Evolutionary conservation across 2,888 invertebrate genomes (phyloP), one percentile per base, ranked within the genome.

Genomic region (Palloptera scutellata): DNA sequence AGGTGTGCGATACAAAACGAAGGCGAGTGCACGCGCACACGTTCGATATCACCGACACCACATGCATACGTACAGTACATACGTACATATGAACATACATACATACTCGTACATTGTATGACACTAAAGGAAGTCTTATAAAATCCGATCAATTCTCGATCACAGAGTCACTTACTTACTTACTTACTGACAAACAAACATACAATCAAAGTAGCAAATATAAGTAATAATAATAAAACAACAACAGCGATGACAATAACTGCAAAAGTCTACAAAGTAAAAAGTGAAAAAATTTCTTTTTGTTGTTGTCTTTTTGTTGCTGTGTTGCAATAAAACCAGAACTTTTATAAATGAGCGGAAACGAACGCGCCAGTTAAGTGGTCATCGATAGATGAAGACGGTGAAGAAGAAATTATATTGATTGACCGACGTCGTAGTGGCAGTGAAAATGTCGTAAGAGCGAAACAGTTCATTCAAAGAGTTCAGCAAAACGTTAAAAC

Each of bases 361-460:
- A 73, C 70, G 73, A 73, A 71, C 70, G 72, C 74, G 72, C 70
- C 72, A 73, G 70, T 73, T 72, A 71, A 73, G 73, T 73, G 69
- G 65, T 69, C 71, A 70, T 70, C 70, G 70, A 73, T 30, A 30
- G 30, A 30, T 4, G 30, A 30, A 30, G 30, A 2, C 2, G 30
- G 6, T 4, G 6, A 30, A 30, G 30, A 30, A 30, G 30, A 30
- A 30, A 30, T 30, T 30, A 30, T 30, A 6, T 30, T 30, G 30
- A 4, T 30, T 30, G 30, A 30, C 30, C 6, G 30, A 30, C 30
- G 30, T 30, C 30, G 30, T 30, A 30, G 30, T 30, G 30, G 30
- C 30, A 30, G 30, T 30, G 30, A 30, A 30, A 30, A 30, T n/a
- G 30, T 30, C 30, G 30, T 30, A 30, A 30, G 3, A 30, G 30